These are phyloP conservation scores for Heterodera carotae DNA, from an alignment of 1,140 invertebrate genomes.

Conservation along the genomic window DNA sequence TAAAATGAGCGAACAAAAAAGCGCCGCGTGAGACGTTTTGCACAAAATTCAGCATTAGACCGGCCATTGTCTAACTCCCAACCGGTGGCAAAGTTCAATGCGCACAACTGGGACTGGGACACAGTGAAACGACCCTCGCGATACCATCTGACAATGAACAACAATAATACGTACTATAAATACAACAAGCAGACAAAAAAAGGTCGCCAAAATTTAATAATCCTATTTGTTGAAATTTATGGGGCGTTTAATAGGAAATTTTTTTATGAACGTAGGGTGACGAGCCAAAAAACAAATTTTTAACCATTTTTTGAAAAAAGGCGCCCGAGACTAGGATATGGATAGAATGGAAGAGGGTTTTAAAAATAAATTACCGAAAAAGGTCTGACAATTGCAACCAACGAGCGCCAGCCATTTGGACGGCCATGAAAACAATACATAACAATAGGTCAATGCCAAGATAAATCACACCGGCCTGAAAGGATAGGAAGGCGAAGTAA, in stretches of 20 bases:
- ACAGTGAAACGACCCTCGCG: conserved; percentile 35
- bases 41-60: not conserved
- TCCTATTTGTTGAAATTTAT: no score
- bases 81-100: conserved; percentile 23
- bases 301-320: no score
- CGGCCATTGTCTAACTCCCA: conserved; percentile 25
- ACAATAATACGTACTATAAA: no score
- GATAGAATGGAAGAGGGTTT: no score
- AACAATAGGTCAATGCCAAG: conserved; percentile 19
- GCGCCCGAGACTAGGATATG: no score
- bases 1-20: not conserved
- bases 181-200: no score
- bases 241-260: no score
- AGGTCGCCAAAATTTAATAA: no score
- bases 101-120: conserved; percentile 30
- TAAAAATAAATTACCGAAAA: conserved; percentile 19
- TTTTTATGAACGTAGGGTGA: no score
- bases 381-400: conserved; percentile 24
- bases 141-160: conserved; percentile 66
- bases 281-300: no score
- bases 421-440: conserved; percentile 21
- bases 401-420: conserved; percentile 16
- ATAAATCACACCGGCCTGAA: conserved; percentile 16
- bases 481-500: no score
- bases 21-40: not conserved